Evolutionary conservation across 2,113 vertebrate species (phyloP), one percentile per base, ranked within the genome.

Genomic region (Rynchops niger): DNA sequence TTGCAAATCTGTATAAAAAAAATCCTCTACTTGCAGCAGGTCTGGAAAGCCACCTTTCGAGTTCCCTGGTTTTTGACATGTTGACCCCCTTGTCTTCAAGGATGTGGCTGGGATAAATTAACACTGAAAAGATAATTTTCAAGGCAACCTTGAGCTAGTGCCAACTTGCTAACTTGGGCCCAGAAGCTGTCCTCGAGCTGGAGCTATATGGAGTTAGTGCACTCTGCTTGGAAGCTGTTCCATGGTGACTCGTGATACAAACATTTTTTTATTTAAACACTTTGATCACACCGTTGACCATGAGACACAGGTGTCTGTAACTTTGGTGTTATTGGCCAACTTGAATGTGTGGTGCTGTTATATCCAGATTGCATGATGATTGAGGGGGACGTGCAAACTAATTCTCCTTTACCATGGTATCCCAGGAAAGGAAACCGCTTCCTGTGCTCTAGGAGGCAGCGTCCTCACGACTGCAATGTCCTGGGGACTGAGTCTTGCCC

Each of bases 291-390:
- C 7, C 66, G 3, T 52, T 72, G 11, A 82, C 38, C 34, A 61
- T 56, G 80, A 84, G 56, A 61, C 26, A 52, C 8, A 55, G 49
- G 32, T 74, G 27, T 26, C 27, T 43, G 9, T 61, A 38, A 10
- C 30, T 77, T 65, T 19, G 9, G 45, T 77, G 22, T 58, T 55
- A 63, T 11, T 84, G 47, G 34, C 23, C 52, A 52, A 3, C 34
- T 36, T 42, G 36, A 36, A 12, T 1, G 1, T 22, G 23, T 7
- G 11, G 3, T 0, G 2, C 17, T 12, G 8, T 49, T 72, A 12
- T 38, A 69, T 40, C 11, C 6, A 18, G 32, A 53, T 22, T 36
- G 11, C 29, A 18, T 20, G 71, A 14, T 11, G 15, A 65, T 9
- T 17, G 32, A 65, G 22, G 53, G 27, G 5, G 18, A 59, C 10